phyloP scores from a whole-genome alignment of 1,140 invertebrate genomes.

The Camponotus floridanus region DNA sequence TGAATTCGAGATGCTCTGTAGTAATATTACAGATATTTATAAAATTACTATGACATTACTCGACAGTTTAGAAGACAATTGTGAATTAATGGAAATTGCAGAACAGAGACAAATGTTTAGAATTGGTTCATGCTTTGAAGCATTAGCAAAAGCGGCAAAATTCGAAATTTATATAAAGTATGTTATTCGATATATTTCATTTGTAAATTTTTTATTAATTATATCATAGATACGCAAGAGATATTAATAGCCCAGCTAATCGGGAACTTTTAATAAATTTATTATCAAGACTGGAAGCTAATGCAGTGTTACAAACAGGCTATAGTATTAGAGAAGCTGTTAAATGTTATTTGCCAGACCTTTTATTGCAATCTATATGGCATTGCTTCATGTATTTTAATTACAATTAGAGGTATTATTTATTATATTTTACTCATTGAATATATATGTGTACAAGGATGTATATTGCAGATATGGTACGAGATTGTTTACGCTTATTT shows the following conservation, averaged over 20 bases:
- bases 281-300: constrained; percentile 90
- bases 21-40: constrained; percentile 98
- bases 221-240: constrained; percentile 91
- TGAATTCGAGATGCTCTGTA: constrained; percentile 96
- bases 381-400: constrained; percentile 99
- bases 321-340: constrained; percentile 97
- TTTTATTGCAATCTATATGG: constrained; percentile 97
- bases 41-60: constrained; percentile 98
- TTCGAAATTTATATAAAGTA: constrained; percentile 92
- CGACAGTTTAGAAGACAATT: constrained; percentile 96
- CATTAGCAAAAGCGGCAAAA: constrained; percentile 96
- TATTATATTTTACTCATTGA: neutral
- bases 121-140: constrained; percentile 98
- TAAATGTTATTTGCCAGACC: constrained; percentile 98
- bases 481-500: too few species aligned
- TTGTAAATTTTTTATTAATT: constrained; percentile 5
- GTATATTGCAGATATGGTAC: too few species aligned
- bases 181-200: neutral
- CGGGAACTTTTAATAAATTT: constrained; percentile 91
- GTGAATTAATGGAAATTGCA: constrained; percentile 94
- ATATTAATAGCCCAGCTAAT: constrained; percentile 92
- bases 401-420: constrained; percentile 93
- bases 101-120: constrained; percentile 96
- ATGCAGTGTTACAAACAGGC: constrained; percentile 92
- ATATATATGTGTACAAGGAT: neutral